These are phyloP conservation scores for Hydropsyche betteni DNA, from an alignment of 2,888 invertebrate species.

Conservation along the genomic window DNA sequence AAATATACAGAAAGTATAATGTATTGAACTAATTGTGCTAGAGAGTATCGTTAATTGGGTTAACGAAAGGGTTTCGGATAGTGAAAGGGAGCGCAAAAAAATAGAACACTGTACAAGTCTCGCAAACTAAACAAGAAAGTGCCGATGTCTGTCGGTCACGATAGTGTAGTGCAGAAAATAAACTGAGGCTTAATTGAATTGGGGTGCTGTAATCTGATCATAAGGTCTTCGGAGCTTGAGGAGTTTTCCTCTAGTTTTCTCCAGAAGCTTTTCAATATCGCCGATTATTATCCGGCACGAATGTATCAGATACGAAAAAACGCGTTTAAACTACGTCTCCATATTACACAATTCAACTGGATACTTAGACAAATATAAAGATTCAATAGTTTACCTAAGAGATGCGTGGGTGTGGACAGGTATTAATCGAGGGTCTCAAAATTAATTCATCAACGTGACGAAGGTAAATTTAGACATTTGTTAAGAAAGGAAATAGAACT, in stretches of 20 bases:
- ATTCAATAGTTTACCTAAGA: constrained; percentile 3
- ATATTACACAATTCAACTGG: too few species aligned
- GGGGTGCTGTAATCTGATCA: constrained; percentile 21
- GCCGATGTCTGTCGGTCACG: constrained; percentile 26
- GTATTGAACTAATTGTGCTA: too few species aligned
- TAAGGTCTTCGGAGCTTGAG: constrained; percentile 15
- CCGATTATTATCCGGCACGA: too few species aligned
- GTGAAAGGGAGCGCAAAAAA: background rate
- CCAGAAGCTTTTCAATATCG: background rate
- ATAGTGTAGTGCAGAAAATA: constrained; percentile 20
- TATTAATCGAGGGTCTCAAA: constrained; percentile 27
- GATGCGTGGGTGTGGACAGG: constrained; percentile 9
- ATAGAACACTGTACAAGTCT: background rate
- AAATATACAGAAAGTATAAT: too few species aligned
- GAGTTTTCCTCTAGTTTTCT: constrained; percentile 9
- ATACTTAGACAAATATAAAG: too few species aligned
- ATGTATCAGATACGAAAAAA: too few species aligned
- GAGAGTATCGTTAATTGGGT: background rate
- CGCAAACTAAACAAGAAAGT: constrained; percentile 22
- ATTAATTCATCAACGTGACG: constrained; percentile 26
- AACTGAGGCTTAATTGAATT: constrained; percentile 27
- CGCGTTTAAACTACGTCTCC: too few species aligned
- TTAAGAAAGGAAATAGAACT: too few species aligned
- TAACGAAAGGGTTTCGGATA: constrained; percentile 13
- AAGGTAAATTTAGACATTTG: background rate